Evolutionary conservation across 1,140 invertebrate species (phyloP).

Genomic region (Papilio polyxenes): DNA sequence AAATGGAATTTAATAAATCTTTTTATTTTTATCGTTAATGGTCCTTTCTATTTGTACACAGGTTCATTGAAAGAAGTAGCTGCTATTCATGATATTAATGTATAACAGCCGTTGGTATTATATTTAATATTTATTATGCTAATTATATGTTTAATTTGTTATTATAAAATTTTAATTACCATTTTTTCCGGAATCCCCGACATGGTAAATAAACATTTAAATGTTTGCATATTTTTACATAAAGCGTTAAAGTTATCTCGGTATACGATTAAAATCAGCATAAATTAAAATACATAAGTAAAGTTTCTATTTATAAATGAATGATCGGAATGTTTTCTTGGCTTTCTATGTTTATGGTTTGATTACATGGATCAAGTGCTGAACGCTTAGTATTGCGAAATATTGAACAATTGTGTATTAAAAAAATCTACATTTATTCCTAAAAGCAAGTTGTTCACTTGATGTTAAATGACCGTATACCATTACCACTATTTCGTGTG

Average conservation of each 20-base stretch:
- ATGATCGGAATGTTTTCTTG: background rate
- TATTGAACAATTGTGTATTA: background rate
- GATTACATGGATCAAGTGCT: background rate
- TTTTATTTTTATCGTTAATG: background rate
- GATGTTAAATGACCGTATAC: background rate
- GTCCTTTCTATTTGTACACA: background rate
- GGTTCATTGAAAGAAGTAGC: background rate
- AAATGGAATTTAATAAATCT: background rate
- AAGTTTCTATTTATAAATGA: constrained; percentile 25
- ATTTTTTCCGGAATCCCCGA: constrained; percentile 17
- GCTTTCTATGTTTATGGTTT: background rate
- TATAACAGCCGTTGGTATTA: background rate
- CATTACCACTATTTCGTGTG: background rate
- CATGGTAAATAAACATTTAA: constrained; percentile 1
- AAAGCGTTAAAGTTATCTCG: background rate
- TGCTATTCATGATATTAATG: background rate
- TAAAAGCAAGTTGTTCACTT: background rate
- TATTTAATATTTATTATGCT: background rate
- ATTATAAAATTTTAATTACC: background rate
- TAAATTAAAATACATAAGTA: constrained; percentile 14
- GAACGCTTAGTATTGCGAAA: background rate
- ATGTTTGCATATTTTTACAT: constrained; percentile 20
- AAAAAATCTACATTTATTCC: background rate
- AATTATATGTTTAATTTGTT: constrained; percentile 1
- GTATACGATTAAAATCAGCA: constrained; percentile 22